A percentile compares a stretch with the other conserved stretches of the same genome.
phyloP scores from a whole-genome alignment of 2,797 vertebrate species.

The Todus mexicanus region DNA sequence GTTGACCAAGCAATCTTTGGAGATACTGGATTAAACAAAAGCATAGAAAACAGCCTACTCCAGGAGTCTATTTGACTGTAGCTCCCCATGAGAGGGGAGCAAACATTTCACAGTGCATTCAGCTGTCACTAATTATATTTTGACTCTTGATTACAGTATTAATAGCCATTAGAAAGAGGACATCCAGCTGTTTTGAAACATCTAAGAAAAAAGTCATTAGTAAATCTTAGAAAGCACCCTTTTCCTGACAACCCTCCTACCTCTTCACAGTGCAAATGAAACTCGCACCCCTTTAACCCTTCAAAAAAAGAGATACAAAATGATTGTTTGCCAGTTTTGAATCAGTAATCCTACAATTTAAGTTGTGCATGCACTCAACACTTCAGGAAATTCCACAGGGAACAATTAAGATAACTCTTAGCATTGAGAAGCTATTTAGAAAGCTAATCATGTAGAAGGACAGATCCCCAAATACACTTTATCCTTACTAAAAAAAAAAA shows the following conservation, averaged over 20 bases:
- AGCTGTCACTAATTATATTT: not conserved
- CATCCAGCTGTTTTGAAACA: not conserved
- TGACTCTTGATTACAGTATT: conserved; percentile 2
- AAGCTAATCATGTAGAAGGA: not conserved
- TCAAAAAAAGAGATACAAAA: not conserved
- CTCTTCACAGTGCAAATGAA: not conserved
- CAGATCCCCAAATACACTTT: not conserved
- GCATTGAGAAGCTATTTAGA: not conserved
- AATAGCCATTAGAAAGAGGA: not conserved
- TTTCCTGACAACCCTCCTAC: not conserved
- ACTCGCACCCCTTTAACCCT: accelerated
- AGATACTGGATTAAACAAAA: not conserved
- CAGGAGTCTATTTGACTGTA: not conserved
- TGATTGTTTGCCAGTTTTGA: not conserved
- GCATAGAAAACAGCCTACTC: not conserved
- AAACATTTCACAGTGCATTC: not conserved
- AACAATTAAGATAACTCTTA: not conserved
- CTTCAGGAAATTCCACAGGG: not conserved
- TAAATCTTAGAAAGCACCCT: not conserved
- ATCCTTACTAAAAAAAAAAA: not conserved
- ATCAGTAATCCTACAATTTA: not conserved
- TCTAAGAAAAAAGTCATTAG: not conserved
- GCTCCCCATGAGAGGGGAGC: not conserved
- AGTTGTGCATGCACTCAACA: not conserved
- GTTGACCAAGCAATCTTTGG: not conserved